Conservation (phyloP, 2,113 vertebrate genomes). For the Actenoides hombroni region DNA sequence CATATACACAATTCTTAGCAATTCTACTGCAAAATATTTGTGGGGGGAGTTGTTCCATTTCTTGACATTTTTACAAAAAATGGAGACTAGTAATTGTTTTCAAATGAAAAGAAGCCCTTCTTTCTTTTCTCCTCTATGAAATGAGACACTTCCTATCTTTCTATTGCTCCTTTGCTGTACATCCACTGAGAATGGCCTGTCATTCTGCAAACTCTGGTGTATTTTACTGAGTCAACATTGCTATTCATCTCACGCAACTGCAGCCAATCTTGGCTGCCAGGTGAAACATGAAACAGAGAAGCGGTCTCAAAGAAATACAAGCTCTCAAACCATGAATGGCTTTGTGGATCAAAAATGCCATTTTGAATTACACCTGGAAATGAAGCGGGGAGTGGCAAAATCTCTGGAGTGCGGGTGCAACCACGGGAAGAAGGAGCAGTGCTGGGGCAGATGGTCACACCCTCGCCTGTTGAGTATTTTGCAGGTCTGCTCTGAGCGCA, state of each 20-base stretch:
- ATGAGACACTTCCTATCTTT: neutral
- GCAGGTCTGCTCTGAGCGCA: slow-evolving; percentile 30
- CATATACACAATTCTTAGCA: neutral
- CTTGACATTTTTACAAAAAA: neutral
- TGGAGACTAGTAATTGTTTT: neutral
- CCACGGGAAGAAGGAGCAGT: rapidly evolving
- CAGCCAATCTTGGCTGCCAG: slow-evolving; percentile 45
- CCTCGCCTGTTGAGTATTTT: neutral
- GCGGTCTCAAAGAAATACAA: neutral
- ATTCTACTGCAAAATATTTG: neutral
- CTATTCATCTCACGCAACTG: slow-evolving; percentile 40
- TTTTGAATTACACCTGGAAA: slow-evolving; percentile 53
- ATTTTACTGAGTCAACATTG: slow-evolving; percentile 25
- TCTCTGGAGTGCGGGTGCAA: neutral
- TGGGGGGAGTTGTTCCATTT: neutral
- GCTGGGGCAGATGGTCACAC: neutral
- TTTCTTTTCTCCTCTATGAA: neutral
- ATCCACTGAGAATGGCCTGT: neutral
- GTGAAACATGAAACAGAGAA: slow-evolving; percentile 48
- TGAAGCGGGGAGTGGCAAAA: neutral
- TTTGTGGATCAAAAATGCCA: slow-evolving; percentile 40
- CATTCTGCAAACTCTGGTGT: neutral
- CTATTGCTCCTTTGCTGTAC: neutral
- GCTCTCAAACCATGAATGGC: neutral
- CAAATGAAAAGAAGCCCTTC: neutral